Conservation (phyloP, 2,113 vertebrate species). For the Apistogramma diplotaenia region DNA sequence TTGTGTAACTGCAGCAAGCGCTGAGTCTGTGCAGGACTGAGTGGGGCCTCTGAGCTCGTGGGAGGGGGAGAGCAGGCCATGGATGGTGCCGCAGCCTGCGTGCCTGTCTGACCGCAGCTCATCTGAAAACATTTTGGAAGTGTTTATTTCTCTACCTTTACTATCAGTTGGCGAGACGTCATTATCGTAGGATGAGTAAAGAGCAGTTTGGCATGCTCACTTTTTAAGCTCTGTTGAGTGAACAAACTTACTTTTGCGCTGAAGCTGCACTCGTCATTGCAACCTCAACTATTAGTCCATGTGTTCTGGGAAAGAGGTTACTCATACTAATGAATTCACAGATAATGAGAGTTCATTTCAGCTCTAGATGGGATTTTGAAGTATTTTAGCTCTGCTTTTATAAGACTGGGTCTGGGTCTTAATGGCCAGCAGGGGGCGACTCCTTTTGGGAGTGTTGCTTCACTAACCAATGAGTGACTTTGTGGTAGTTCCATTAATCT, state of each 20-base stretch:
- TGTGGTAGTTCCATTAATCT: background rate
- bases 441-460: background rate
- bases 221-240: background rate
- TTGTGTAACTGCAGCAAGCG: conserved; percentile 64
- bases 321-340: background rate
- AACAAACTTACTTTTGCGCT: background rate
- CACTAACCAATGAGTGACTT: background rate
- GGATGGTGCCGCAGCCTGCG: conserved; percentile 20
- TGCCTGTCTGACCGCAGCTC: conserved; percentile 24
- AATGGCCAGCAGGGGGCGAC: background rate
- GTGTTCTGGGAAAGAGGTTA: background rate
- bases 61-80: background rate
- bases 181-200: background rate
- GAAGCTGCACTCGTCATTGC: background rate
- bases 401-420: background rate
- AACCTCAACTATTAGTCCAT: background rate
- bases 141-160: conserved; percentile 51
- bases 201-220: background rate
- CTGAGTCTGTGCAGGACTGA: conserved; percentile 57
- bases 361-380: background rate
- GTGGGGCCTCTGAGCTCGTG: conserved; percentile 35
- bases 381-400: background rate
- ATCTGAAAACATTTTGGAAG: conserved; percentile 48
- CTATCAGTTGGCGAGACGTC: conserved; percentile 11
- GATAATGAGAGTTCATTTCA: background rate